Conservation (phyloP, 2,888 invertebrate species). For the Cephus pulcher region DNA sequence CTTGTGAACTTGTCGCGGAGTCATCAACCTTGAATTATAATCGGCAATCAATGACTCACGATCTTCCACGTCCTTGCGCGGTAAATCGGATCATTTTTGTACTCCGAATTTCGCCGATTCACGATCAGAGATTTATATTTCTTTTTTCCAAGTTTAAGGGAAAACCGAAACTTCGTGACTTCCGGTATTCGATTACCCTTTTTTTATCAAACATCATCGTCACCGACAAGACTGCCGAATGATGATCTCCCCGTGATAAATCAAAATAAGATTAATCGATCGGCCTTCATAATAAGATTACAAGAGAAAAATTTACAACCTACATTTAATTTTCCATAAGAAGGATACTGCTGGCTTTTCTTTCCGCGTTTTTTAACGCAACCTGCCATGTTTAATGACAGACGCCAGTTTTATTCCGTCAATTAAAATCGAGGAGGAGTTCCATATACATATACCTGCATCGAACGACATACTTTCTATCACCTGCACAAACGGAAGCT, state of each 20-base stretch:
- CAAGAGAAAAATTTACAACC: not conserved
- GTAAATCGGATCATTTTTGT: not conserved
- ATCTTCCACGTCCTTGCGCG: not conserved
- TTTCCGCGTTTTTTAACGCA: not conserved
- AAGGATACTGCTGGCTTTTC: not conserved
- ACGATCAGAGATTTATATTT: not conserved
- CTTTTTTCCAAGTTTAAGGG: not conserved
- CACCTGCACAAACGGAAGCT: not conserved
- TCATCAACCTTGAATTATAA: not conserved
- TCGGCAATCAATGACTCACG: not conserved
- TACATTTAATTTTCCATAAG: not conserved
- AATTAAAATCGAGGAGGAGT: not conserved
- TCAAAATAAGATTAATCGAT: not conserved
- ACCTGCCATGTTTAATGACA: not conserved
- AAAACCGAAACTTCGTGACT: not conserved
- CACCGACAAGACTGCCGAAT: not conserved
- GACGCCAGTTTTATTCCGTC: not conserved
- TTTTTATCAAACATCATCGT: not conserved
- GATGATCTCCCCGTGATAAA: not conserved
- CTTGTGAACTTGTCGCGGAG: not conserved
- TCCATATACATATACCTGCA: not conserved
- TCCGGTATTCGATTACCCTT: not conserved
- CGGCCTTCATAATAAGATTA: not conserved
- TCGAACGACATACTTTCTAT: not conserved
- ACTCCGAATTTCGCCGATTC: not conserved